Base-by-base conservation (phyloP, 2,113 vertebrate genomes). In the Odobenus rosmarus region DNA sequence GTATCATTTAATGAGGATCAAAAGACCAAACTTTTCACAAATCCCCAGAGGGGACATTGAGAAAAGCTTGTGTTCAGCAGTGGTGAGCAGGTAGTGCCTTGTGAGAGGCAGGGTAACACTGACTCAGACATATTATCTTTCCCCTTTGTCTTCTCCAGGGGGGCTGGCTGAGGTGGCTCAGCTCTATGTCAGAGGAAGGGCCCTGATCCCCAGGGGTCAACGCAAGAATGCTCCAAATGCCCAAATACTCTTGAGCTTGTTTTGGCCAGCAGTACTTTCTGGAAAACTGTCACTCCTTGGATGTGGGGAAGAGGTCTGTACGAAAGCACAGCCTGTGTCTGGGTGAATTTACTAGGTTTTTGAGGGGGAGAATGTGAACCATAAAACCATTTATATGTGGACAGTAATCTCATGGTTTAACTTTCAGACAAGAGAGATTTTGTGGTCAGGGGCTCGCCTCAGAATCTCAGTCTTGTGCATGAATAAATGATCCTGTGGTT, bases 381-480 rank as follows among this genome's bases (percentile, higher is more conserved):
- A 36, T 61, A 42, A 86, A 97, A 97, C 76, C 61, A 95, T 95
- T 97, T 93, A 86, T 96, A 59, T 71, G 14, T 77, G 42, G n/a
- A 69, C 31, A 69, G 51, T 12, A 92, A 81, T 72, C 39, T 89
- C 36, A 28, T 23, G 0, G 74, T 88, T 42, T 94, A 71, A 28
- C 81, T 91, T 92, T 39, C 93, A 31, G 10, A 49, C 39, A 87
- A 4, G 42, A 85, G 18, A 98, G 92, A 83, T 90, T 97, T 96
- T 88, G 82, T 64, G 36, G 11, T 83, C 15, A 95, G 83, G n/a
- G 0, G 16, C 57, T 87, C 87, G 36, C 3, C 4, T 79, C 90
- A 39, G 93, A 93, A 97, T 98, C 92, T n/a, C 85, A 97, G 74
- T 31, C 12, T 80, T 91, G 72, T 28, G 81, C 46, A 92, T 97